phyloP scores from a whole-genome alignment of 2,797 vertebrate species.

The Sebastes nivosus region DNA sequence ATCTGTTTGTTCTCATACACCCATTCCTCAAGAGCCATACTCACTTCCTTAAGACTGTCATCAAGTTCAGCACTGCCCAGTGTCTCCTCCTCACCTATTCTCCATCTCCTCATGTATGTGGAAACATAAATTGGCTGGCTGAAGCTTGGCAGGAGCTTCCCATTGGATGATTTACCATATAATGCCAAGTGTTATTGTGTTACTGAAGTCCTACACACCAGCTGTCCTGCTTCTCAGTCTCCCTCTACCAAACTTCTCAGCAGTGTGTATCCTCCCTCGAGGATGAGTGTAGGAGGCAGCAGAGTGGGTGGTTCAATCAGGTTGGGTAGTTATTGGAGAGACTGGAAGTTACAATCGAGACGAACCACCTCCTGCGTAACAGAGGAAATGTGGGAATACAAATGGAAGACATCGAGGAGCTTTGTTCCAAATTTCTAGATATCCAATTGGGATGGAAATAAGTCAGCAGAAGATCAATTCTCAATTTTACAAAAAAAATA shows the following conservation, averaged over 20 bases:
- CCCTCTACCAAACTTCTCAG: constrained; percentile 68
- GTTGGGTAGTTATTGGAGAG: constrained; percentile 67
- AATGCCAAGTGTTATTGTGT: constrained; percentile 78
- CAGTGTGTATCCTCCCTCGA: constrained; percentile 61
- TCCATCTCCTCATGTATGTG: constrained; percentile 39
- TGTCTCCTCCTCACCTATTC: constrained; percentile 47
- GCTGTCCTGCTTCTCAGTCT: constrained; percentile 77
- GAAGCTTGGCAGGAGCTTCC: constrained; percentile 50
- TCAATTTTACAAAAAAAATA: constrained; percentile 10
- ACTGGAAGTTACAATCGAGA: constrained; percentile 60
- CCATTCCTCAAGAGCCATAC: constrained; percentile 1
- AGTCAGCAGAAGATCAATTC: constrained; percentile 35
- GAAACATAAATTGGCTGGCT: constrained; percentile 53
- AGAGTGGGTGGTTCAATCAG: constrained; percentile 73
- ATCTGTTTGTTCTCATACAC: background rate
- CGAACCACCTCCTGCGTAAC: constrained; percentile 27
- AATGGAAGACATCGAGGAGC: constrained; percentile 26
- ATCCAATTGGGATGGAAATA: constrained; percentile 26
- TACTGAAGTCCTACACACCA: constrained; percentile 81
- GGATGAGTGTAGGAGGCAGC: constrained; percentile 66
- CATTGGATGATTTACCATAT: constrained; percentile 59
- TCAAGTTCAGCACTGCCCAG: constrained; percentile 29
- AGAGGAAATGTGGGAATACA: constrained; percentile 50
- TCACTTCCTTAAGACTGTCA: constrained; percentile 29
- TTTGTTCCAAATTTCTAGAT: constrained; percentile 39